phyloP scores from a whole-genome alignment of 2,797 vertebrate species.

The Pseudochirops corinnae region DNA sequence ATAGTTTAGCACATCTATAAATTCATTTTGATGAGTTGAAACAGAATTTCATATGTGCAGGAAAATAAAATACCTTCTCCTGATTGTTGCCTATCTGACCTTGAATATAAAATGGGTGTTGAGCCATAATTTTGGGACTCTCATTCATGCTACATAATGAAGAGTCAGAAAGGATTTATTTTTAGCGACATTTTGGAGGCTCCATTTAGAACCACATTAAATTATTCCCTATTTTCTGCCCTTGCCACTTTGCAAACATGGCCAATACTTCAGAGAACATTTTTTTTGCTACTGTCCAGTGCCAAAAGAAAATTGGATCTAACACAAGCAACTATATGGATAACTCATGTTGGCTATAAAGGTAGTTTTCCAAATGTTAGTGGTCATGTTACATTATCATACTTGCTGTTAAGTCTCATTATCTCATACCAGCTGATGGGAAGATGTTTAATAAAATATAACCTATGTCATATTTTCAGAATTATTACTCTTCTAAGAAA shows the following conservation, averaged over 20 bases:
- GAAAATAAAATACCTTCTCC: conserved; percentile 63
- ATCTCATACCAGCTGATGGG: background rate
- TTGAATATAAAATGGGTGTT: conserved; percentile 65
- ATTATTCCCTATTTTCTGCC: conserved; percentile 65
- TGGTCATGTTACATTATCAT: conserved; percentile 12
- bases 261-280: conserved; percentile 47
- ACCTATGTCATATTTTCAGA: background rate
- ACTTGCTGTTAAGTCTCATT: background rate
- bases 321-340: conserved; percentile 13
- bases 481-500: background rate
- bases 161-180: conserved; percentile 75
- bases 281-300: conserved; percentile 31
- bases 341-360: conserved; percentile 28
- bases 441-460: conserved; percentile 18
- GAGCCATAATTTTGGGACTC: conserved; percentile 63
- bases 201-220: conserved; percentile 62
- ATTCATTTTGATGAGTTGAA: conserved; percentile 72
- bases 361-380: conserved; percentile 26
- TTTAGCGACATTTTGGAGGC: conserved; percentile 59
- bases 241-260: conserved; percentile 62
- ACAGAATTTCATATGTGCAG: conserved; percentile 64
- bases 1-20: conserved; percentile 66
- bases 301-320: conserved; percentile 50
- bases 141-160: conserved; percentile 67
- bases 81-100: conserved; percentile 68